Percentiles rank a stretch among this genome's conserved stretches.
Conservation (phyloP, 1,140 invertebrate species). For the Neodiprion lecontei region DNA sequence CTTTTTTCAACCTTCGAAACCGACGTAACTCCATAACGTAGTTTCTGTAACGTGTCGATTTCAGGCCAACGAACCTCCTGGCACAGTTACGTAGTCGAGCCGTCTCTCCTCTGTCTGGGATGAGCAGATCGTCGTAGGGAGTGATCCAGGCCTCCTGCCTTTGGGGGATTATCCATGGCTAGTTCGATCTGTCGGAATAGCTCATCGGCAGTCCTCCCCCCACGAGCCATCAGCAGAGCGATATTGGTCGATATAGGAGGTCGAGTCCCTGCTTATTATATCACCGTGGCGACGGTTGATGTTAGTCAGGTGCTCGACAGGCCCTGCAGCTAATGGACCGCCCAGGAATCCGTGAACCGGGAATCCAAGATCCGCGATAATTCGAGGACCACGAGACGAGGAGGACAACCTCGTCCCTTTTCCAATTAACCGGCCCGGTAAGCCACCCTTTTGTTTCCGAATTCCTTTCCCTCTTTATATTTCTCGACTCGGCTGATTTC, state of each 20-base stretch:
- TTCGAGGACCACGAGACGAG: background rate
- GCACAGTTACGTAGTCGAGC: too few relatives aligned
- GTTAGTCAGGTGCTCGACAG: background rate
- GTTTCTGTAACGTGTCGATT: too few relatives aligned
- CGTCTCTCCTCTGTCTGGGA: background rate
- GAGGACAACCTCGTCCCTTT: too few relatives aligned
- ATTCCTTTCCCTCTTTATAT: too few relatives aligned
- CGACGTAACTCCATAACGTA: too few relatives aligned
- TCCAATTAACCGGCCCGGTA: too few relatives aligned
- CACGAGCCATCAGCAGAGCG: background rate
- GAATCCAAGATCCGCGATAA: constrained; percentile 1
- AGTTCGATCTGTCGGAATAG: constrained; percentile 7
- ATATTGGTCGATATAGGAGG: background rate
- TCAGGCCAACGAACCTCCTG: too few relatives aligned
- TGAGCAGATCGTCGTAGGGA: background rate
- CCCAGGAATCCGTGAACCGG: background rate
- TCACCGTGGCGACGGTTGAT: background rate
- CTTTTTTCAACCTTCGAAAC: too few relatives aligned
- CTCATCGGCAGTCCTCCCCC: background rate
- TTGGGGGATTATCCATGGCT: background rate
- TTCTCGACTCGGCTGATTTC: too few relatives aligned
- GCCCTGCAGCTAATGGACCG: background rate
- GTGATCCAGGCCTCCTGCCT: background rate
- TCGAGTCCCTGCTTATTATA: background rate
- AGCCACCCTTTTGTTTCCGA: too few relatives aligned